A percentile compares a stretch with the other conserved stretches of the same genome.
Conservation (phyloP, 53 echinoderm and acorn worm genomes). For the Echinometra lucunter region DNA sequence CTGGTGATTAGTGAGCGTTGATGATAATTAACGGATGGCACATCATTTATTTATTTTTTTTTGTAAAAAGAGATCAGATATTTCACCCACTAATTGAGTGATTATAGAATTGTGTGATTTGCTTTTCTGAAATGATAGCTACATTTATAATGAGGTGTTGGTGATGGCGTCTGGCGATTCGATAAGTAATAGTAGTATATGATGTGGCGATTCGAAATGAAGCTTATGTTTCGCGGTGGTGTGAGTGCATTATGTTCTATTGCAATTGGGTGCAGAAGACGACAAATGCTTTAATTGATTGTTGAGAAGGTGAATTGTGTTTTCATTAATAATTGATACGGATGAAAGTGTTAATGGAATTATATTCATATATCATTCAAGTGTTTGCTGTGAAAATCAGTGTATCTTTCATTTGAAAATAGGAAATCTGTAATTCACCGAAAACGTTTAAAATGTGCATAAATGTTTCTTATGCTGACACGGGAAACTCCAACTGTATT, state of each 20-base stretch:
- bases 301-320: not conserved
- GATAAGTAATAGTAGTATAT: too few relatives aligned
- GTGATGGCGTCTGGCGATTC: not conserved
- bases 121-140: not conserved
- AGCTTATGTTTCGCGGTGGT: not conserved
- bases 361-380: not conserved
- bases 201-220: not conserved
- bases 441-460: too few relatives aligned
- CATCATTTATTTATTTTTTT: not conserved
- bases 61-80: not conserved
- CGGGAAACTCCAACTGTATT: slow-evolving; percentile 19
- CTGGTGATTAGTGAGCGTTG: not conserved
- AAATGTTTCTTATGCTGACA: not conserved
- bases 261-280: not conserved
- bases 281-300: not conserved
- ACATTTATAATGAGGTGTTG: not conserved
- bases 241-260: not conserved
- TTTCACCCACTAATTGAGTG: not conserved
- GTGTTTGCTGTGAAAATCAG: not conserved
- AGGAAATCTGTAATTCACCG: not conserved
- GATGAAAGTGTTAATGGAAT: too few relatives aligned
- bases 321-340: not conserved
- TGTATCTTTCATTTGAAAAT: not conserved
- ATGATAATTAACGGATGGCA: not conserved
- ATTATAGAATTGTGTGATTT: not conserved